Evolutionary conservation across 2,113 vertebrate species (phyloP).

Genomic region (Triplophysa rosa): DNA sequence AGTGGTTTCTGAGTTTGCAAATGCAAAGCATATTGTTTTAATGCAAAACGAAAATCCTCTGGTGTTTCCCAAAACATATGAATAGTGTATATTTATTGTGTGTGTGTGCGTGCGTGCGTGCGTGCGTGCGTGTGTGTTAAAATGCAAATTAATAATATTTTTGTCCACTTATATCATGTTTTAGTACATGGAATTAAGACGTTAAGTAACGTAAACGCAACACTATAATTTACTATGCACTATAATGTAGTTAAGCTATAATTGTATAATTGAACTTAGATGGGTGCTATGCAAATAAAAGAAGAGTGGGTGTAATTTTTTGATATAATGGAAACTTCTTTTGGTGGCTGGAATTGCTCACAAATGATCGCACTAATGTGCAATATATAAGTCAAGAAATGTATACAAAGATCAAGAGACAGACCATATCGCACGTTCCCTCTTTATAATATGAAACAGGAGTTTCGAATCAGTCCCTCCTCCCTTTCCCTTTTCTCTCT

Average conservation of each 20-base stretch:
- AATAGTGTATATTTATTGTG: too few species aligned
- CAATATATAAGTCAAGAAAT: neutral
- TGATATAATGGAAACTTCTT: neutral
- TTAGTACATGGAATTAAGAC: neutral
- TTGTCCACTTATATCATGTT: neutral
- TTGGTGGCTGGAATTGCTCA: neutral
- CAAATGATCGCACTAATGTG: slow-evolving; percentile 1
- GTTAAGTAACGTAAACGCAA: too few species aligned
- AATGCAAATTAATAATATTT: neutral
- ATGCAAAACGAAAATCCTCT: neutral
- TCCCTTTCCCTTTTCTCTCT: neutral
- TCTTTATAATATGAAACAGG: slow-evolving; percentile 18
- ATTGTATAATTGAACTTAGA: neutral
- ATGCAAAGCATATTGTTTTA: neutral
- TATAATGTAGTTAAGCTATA: neutral
- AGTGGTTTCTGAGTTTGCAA: neutral
- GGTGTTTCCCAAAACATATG: too few species aligned
- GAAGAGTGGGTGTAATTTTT: neutral
- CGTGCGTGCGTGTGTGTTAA: neutral
- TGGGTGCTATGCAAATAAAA: slow-evolving; percentile 3
- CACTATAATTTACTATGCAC: neutral
- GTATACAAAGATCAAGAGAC: slow-evolving; percentile 19
- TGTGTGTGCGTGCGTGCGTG: neutral
- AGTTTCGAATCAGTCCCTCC: slow-evolving; percentile 9
- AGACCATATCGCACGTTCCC: slow-evolving; percentile 9